phyloP scores from a whole-genome alignment of 2,888 invertebrate species.

The Andricus quercusramuli region DNA sequence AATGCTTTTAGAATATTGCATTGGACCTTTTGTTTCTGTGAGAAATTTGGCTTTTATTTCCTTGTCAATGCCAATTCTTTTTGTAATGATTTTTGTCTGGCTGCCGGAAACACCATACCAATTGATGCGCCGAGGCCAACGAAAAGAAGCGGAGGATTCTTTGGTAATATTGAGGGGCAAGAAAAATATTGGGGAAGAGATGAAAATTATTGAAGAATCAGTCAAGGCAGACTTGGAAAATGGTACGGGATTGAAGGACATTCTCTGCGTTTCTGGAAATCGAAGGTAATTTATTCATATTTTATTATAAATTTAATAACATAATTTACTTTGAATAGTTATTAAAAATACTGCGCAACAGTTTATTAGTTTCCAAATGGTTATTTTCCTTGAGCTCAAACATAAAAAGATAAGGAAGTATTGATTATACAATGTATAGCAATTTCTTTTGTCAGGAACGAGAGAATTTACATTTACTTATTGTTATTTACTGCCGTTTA shows the following conservation, averaged over 20 bases:
- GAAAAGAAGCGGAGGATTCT: slow-evolving; percentile 18
- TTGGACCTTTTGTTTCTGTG: slow-evolving; percentile 22
- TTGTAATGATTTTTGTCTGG: slow-evolving; percentile 4
- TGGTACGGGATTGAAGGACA: slow-evolving; percentile 3
- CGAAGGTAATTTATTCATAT: slow-evolving; percentile 3
- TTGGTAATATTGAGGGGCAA: not conserved
- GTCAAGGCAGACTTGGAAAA: slow-evolving; percentile 6
- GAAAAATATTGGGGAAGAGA: not conserved
- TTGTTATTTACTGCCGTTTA: too few species aligned
- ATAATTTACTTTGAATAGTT: too few species aligned
- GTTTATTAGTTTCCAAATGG: too few species aligned
- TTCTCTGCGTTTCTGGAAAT: slow-evolving; percentile 16
- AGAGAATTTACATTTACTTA: too few species aligned
- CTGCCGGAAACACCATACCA: slow-evolving; percentile 38
- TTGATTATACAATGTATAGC: too few species aligned
- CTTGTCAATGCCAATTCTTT: not conserved
- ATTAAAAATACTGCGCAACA: too few species aligned
- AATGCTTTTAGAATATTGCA: slow-evolving; percentile 15
- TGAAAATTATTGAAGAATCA: slow-evolving; percentile 23
- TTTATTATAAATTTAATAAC: not conserved
- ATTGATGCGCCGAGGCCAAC: slow-evolving; percentile 14
- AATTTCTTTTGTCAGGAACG: too few species aligned
- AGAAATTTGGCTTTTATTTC: slow-evolving; percentile 22
- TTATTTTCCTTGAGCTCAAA: too few species aligned
- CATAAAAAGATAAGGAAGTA: too few species aligned